Percentiles rank a stretch among this genome's conserved stretches.
These are phyloP conservation scores for Eulacestoma nigropectus DNA, from an alignment of 2,113 vertebrate species.

Conservation along the genomic window DNA sequence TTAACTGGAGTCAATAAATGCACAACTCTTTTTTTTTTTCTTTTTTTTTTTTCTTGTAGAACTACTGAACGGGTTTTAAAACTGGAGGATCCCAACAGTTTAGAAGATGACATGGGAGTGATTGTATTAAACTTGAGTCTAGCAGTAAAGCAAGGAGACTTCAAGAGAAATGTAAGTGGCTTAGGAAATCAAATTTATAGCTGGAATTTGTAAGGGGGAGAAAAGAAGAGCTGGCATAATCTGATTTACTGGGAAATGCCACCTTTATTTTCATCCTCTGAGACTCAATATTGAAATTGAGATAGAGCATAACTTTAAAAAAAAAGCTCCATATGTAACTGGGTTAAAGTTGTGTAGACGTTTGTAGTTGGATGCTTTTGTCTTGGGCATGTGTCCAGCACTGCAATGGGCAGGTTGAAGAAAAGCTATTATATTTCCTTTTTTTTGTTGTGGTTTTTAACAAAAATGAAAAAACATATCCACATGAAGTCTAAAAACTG, in stretches of 20 bases:
- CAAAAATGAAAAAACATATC: not conserved
- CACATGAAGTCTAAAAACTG: not conserved
- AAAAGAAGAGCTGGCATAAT: not conserved
- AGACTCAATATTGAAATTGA: not conserved
- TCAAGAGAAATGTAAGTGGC: slow-evolving; percentile 83
- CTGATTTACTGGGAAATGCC: slow-evolving; percentile 8
- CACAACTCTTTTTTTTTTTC: not conserved
- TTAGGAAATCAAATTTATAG: slow-evolving; percentile 15
- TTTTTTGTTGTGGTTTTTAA: not conserved
- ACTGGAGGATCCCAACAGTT: slow-evolving; percentile 88
- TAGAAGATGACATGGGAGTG: slow-evolving; percentile 90
- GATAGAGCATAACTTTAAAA: not conserved
- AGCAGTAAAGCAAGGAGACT: slow-evolving; percentile 82
- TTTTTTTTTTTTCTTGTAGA: slow-evolving; percentile 56
- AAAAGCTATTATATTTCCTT: not conserved
- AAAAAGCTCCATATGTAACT: not conserved
- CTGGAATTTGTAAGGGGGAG: not conserved
- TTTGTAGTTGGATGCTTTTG: not conserved
- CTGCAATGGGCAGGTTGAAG: not conserved
- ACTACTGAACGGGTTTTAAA: slow-evolving; percentile 78
- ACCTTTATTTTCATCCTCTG: slow-evolving; percentile 3
- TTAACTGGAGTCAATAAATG: slow-evolving; percentile 37
- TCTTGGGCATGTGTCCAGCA: not conserved
- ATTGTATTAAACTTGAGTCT: slow-evolving; percentile 84
- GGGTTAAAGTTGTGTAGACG: not conserved